Base-by-base conservation (phyloP, 2,797 vertebrate genomes). In the Hydrophis major region DNA sequence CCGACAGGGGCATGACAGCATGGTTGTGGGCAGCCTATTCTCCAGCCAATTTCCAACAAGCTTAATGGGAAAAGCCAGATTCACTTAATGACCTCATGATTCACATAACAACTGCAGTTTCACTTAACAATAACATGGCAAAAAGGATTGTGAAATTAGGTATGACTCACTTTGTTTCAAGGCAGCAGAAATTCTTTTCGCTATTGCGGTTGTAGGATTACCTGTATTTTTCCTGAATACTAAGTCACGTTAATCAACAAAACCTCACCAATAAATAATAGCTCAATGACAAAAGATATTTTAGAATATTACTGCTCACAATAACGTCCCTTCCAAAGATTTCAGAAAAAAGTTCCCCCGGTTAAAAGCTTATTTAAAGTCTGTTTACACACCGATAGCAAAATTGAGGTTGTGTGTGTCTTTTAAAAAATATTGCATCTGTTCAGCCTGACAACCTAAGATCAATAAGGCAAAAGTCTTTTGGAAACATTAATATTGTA, bases 311-410 rank as follows among this genome's bases (percentile, higher is more conserved):
- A 87, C 95, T 91, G 74, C 95, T 94, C 95, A 95, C 92, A 92
- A 93, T 95, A 94, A 92, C 91, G 95, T 95, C 95, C 95, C 91
- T 86, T 95, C 95, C 94, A 96, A 96, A 94, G 61, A 93, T 93
- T 94, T 95, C 96, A 91, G 95, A 94, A 96, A 96, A 97, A 96
- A 96, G 96, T 95, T 86, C 95, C 91, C 66, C 50, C 88, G 53
- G 32, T 92, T 95, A 93, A 95, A 95, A 94, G 94, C 93, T 93
- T 94, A 11, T 47, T 83, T 42, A 47, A 42, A 83, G 10, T 95
- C 94, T 95, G 90, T 92, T 93, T 57, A 95, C 8, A 93, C 83
- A 93, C 91, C 92, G 91, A 50, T 93, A 95, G 88, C 94, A 97
- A 96, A 96, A 96, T 86, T 93, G 96, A 93, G 90, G 94, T 93